phyloP scores from a whole-genome alignment of 2,888 invertebrate species.

The Eupsilia transversa region DNA sequence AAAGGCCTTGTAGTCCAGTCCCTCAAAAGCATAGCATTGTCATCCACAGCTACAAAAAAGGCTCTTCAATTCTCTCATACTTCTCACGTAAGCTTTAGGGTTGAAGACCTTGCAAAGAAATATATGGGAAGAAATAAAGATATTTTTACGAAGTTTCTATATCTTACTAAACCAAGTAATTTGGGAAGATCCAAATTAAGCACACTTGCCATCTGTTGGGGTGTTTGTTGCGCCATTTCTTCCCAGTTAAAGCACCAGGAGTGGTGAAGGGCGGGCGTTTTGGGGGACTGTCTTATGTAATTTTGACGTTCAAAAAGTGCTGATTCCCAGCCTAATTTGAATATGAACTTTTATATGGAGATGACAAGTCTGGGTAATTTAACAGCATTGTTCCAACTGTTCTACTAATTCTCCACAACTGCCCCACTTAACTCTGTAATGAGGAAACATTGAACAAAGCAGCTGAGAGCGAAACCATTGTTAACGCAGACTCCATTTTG shows the following conservation, averaged over 20 bases:
- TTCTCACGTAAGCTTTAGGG: background rate
- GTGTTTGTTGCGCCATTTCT: too few species aligned
- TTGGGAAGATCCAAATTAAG: background rate
- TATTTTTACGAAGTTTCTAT: background rate
- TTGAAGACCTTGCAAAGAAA: too few species aligned
- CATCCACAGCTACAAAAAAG: background rate
- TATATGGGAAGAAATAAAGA: background rate
- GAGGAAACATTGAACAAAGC: slow-evolving; percentile 23
- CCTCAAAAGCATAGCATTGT: too few species aligned
- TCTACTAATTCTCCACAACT: background rate
- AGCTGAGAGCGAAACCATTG: slow-evolving; percentile 30
- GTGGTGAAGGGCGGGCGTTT: too few species aligned
- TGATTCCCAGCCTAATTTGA: too few species aligned
- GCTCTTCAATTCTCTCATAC: background rate
- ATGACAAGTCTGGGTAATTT: too few species aligned
- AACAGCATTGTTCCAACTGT: background rate
- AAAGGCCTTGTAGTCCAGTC: too few species aligned
- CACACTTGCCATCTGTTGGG: background rate
- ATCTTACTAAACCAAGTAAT: background rate
- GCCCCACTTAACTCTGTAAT: slow-evolving; percentile 28
- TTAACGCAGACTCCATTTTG: slow-evolving; percentile 49
- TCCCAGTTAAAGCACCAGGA: too few species aligned
- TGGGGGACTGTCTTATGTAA: too few species aligned
- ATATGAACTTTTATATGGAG: too few species aligned
- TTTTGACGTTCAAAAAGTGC: too few species aligned